Percentiles rank a stretch among this genome's conserved stretches.
These are phyloP conservation scores for Holocentrus rufus DNA, from an alignment of 2,797 vertebrate species.

Conservation along the genomic window DNA sequence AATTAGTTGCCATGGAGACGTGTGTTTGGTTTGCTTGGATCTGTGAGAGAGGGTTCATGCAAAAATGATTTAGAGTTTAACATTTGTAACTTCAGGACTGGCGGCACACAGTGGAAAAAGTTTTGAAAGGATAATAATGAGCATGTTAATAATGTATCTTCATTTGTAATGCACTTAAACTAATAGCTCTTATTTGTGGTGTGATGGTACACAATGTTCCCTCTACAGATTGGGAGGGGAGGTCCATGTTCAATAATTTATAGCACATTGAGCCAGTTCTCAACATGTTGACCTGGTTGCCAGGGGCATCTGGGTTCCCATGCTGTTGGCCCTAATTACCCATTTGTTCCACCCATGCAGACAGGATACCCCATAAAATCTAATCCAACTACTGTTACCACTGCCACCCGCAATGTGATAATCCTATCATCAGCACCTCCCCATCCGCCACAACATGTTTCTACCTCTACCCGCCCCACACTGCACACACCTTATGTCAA, in stretches of 20 bases:
- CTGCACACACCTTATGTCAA: not conserved
- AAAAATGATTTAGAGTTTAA: not conserved
- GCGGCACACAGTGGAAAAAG: not conserved
- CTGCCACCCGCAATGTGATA: slow-evolving; percentile 6
- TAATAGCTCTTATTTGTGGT: not conserved
- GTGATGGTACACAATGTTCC: slow-evolving; percentile 9
- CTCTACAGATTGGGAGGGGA: slow-evolving; percentile 37
- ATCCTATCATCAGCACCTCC: slow-evolving; percentile 15
- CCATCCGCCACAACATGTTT: not conserved
- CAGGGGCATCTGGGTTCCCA: slow-evolving; percentile 34
- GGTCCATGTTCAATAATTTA: slow-evolving; percentile 60
- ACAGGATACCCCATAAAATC: slow-evolving; percentile 25
- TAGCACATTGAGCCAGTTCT: slow-evolving; percentile 33
- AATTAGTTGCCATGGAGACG: slow-evolving; percentile 31
- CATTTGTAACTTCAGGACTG: not conserved
- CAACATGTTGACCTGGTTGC: slow-evolving; percentile 54
- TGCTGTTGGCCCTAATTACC: slow-evolving; percentile 25
- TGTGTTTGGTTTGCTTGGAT: slow-evolving; percentile 42
- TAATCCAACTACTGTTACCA: slow-evolving; percentile 3
- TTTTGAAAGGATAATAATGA: slow-evolving; percentile 1
- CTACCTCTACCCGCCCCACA: not conserved
- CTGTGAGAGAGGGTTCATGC: slow-evolving; percentile 11
- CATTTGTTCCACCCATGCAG: slow-evolving; percentile 18
- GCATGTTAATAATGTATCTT: not conserved
- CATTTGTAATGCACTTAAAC: not conserved